Evolutionary conservation across 2,797 vertebrate species (phyloP), one percentile per base, ranked within the genome.

Genomic region (Rhabdophis nuchalis): DNA sequence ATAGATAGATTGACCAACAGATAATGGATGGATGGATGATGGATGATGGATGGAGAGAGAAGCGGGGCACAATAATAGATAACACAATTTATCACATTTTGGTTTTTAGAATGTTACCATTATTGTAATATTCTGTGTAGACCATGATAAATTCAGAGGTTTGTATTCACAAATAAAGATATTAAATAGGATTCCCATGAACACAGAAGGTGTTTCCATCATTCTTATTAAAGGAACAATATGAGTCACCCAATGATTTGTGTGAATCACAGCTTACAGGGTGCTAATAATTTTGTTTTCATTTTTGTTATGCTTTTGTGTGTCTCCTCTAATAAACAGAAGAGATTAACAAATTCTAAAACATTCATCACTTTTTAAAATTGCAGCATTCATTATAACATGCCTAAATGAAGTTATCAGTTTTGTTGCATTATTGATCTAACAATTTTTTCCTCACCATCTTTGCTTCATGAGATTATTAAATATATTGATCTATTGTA

Each of bases 391-490:
- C 41, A 77, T 90, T 68, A 50, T 36, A 27, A 53, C 9, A n/a
- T 0, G 0, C 0, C 11, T 92, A 93, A 94, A 95, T 92, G 64
- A 92, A 90, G 88, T 56, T 4, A 92, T 94, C 94, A 36, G 92
- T 95, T 94, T 94, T 95, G 93, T 95, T 72, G 68, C 41, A 60
- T 0, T 23, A 96, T 96, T 92, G 95, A 96, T 94, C 92, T 95
- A 85, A 27, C 87, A 96, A 95, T 92, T 86, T 90, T 87, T 94
- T 92, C 27, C 86, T 91, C 92, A 57, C 5, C 87, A 53, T 91
- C 92, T 93, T 1, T 95, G 86, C 91, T 56, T 93, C 92, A 92
- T 95, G 85, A 87, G 56, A 77, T 93, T 25, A 87, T 95, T 95
- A 91, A 58, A 50, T 0, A 68, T 32, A 85, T 95, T 91, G 94